Conservation (phyloP, 2,888 invertebrate species). For the Drosophila anomelani region DNA sequence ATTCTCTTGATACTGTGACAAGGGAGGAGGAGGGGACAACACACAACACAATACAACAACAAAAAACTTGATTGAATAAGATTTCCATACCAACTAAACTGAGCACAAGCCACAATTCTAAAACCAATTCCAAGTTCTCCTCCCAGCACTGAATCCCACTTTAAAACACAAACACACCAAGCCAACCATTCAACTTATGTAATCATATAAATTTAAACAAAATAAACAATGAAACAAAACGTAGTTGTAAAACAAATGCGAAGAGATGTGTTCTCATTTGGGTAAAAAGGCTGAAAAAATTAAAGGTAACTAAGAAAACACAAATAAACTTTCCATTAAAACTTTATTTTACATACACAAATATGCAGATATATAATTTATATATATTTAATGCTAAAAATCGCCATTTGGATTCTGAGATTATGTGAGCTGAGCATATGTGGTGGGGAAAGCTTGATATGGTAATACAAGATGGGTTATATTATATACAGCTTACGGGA, state of each 20-base stretch:
- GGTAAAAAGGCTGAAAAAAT: not conserved
- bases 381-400: conserved; percentile 5
- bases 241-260: conserved; percentile 58
- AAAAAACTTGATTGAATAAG: conserved; percentile 30
- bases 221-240: conserved; percentile 57
- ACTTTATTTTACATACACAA: conserved; percentile 7
- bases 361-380: not conserved
- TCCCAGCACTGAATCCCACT: conserved; percentile 12
- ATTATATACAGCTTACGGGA: conserved; percentile 39
- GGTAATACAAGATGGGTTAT: conserved; percentile 24
- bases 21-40: conserved; percentile 1
- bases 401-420: conserved; percentile 20
- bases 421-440: conserved; percentile 21
- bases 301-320: too few species aligned
- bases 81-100: conserved; percentile 8
- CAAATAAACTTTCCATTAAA: not conserved
- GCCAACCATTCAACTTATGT: conserved; percentile 61
- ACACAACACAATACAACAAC: not conserved
- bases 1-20: conserved; percentile 28
- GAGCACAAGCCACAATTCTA: conserved; percentile 5
- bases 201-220: conserved; percentile 62
- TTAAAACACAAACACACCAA: conserved; percentile 10
- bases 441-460: conserved; percentile 34
- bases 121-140: conserved; percentile 5
- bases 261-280: not conserved